These are phyloP conservation scores for Erebia palarica DNA, from an alignment of 2,888 invertebrate genomes.

Conservation along the genomic window DNA sequence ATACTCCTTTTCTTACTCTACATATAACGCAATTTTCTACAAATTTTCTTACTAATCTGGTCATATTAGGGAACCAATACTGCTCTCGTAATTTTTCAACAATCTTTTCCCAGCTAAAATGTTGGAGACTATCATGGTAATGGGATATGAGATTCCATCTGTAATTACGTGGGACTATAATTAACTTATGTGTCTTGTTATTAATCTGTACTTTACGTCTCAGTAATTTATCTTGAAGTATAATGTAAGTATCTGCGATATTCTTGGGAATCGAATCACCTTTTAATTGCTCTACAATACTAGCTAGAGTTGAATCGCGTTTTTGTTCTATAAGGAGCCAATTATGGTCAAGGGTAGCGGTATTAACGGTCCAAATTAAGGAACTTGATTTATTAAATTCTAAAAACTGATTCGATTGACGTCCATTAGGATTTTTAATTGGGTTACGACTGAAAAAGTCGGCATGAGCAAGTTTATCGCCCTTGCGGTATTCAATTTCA, in stretches of 20 bases:
- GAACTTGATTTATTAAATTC: too few species aligned
- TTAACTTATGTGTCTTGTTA: too few species aligned
- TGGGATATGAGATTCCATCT: not conserved
- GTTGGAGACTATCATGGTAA: not conserved
- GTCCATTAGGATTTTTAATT: too few species aligned
- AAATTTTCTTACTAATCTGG: not conserved
- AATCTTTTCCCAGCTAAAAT: conserved; percentile 2
- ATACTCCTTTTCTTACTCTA: not conserved
- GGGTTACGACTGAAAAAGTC: conserved; percentile 11
- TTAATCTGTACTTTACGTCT: too few species aligned
- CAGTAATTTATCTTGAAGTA: too few species aligned
- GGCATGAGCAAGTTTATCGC: not conserved
- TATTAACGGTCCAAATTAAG: not conserved
- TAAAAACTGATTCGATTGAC: not conserved
- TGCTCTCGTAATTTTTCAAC: not conserved
- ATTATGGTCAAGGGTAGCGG: too few species aligned
- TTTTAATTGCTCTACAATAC: too few species aligned
- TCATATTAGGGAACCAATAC: not conserved
- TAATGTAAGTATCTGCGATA: too few species aligned
- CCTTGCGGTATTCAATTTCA: conserved; percentile 35
- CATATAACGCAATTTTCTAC: not conserved
- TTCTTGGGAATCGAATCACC: too few species aligned
- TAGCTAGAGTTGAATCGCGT: too few species aligned
- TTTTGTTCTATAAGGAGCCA: too few species aligned
- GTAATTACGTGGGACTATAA: too few species aligned